phyloP scores from a whole-genome alignment of 2,797 vertebrate species.

The Syngnathus rostellatus region DNA sequence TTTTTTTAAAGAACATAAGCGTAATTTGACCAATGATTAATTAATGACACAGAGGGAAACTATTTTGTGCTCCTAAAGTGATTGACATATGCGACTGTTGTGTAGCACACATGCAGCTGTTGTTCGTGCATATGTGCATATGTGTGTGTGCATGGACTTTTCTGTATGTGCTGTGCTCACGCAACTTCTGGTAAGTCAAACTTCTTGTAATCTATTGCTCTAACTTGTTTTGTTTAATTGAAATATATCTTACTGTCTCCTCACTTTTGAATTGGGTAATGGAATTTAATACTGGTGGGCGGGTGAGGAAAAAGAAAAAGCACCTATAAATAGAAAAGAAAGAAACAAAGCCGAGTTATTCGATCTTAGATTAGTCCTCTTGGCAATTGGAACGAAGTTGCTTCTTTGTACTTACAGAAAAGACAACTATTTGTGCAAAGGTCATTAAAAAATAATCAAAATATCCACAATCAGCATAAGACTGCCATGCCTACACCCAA shows the following conservation, averaged over 20 bases:
- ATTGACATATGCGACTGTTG: slow-evolving; percentile 3
- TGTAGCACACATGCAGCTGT: background rate
- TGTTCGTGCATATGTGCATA: background rate
- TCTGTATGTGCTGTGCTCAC: slow-evolving; percentile 22
- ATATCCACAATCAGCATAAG: no score
- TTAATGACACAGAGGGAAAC: background rate
- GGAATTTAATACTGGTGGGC: background rate
- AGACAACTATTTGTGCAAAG: background rate
- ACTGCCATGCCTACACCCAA: background rate
- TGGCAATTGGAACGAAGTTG: no score
- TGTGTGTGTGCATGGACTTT: background rate
- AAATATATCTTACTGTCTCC: background rate
- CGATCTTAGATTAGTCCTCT: no score
- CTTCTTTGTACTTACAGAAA: background rate
- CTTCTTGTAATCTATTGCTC: background rate
- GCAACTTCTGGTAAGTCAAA: slow-evolving; percentile 43
- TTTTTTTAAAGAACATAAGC: background rate
- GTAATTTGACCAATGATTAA: background rate
- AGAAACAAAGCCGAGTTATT: no score
- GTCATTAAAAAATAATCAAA: background rate
- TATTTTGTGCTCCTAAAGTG: background rate
- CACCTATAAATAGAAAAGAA: slow-evolving; percentile 19
- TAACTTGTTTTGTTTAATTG: slow-evolving; percentile 4
- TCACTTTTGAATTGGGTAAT: slow-evolving; percentile 9
- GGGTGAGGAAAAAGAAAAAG: background rate